Evolutionary conservation across 1,140 invertebrate genomes (phyloP), one percentile per base, ranked within the genome.

Genomic region (Telenomus remus): DNA sequence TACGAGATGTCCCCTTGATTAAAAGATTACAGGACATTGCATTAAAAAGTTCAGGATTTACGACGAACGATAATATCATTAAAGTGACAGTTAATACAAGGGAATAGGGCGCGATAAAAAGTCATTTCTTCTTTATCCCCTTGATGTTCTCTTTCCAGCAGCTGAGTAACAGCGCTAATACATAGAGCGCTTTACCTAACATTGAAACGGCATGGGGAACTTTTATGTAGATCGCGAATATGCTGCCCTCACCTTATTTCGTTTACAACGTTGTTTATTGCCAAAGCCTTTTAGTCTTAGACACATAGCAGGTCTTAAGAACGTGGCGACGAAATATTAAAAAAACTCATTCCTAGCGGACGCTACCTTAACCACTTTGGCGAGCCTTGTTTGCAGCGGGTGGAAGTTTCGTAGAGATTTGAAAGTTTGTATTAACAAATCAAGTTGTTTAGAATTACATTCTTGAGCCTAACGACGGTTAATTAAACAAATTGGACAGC

Each of bases 241-340:
- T 19, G 37, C 51, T 73, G 77, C 74, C 74, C 71, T 75, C 55
- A 73, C 81, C 79, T 86, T 86, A 86, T 86, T 85, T 84, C 70
- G 76, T 79, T 79, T 69, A 83, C 80, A 80, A 60, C 80, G 81
- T 84, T 84, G 82, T 87, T 87, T 87, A 88, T 87, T 84, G 83
- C 79, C 80, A 80, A 87, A 87, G 86, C 87, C 87, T 87, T 87
- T 88, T 87, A 88, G 83, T 82, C 79, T 76, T 53, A 73, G 70
- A 75, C 72, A 64, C 70, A 71, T 68, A 61, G 47, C 68, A 66
- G 71, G 66, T 72, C 68, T 71, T 74, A 79, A 79, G 68, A 64
- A 66, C 71, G 50, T 56, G 56, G 54, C 76, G 60, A 59, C 50
- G 73, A 76, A 54, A 72, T 71, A 81, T 79, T 79, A 80, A 80